Conservation (phyloP, 1,140 invertebrate species). For the Trichonephila inaurata region DNA sequence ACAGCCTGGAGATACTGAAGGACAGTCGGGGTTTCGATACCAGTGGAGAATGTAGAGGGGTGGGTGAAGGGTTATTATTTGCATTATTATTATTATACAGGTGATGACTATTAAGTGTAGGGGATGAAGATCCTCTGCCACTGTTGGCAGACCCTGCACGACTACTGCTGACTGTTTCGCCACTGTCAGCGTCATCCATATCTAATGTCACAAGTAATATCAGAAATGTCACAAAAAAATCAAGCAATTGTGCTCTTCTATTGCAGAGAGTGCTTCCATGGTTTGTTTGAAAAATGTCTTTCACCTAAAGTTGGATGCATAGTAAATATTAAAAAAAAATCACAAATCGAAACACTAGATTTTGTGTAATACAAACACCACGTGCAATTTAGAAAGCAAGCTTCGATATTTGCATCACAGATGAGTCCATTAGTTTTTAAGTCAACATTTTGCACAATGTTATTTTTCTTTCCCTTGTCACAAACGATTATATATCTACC, state of each 20-base stretch:
- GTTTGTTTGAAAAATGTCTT: background rate
- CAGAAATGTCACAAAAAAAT: background rate
- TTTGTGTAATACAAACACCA: background rate
- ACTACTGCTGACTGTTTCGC: constrained; percentile 63
- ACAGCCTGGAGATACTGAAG: constrained; percentile 75
- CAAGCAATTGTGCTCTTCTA: background rate
- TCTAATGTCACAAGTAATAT: background rate
- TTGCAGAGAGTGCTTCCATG: background rate
- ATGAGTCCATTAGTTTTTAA: background rate
- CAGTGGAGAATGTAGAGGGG: constrained; percentile 38
- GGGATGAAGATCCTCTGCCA: constrained; percentile 61
- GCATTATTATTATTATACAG: constrained; percentile 50
- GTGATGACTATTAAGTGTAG: constrained; percentile 50
- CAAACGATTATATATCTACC: background rate
- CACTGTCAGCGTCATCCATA: constrained; percentile 73
- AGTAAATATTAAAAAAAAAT: background rate
- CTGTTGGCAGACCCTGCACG: constrained; percentile 69
- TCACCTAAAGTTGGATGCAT: too few relatives aligned
- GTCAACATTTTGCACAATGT: background rate
- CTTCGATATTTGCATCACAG: background rate
- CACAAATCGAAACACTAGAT: background rate
- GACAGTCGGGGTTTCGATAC: constrained; percentile 73
- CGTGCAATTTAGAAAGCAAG: background rate
- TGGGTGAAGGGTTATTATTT: constrained; percentile 58
- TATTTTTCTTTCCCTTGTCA: background rate